Percentiles rank a stretch among this genome's conserved stretches.
Evolutionary conservation across 2,113 vertebrate genomes (phyloP).

Genomic region (Saimiri boliviensis): DNA sequence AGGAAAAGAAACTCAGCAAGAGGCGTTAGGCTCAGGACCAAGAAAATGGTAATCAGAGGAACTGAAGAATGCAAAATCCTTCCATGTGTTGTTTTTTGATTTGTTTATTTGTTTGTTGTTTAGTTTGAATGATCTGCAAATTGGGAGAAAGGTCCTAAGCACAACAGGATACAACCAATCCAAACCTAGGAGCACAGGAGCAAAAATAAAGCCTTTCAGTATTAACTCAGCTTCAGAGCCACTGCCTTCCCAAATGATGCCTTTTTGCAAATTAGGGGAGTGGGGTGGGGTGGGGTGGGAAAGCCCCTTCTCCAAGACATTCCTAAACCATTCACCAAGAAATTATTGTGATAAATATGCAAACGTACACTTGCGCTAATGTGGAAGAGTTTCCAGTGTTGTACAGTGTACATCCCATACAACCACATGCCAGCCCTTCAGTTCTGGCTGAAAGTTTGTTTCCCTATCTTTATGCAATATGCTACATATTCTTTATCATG

Average conservation of each 20-base stretch:
- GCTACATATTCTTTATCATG: neutral
- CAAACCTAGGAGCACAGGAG: neutral
- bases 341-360: neutral
- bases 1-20: neutral
- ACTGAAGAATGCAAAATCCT: neutral
- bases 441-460: neutral
- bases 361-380: neutral
- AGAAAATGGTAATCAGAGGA: neutral
- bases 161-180: neutral
- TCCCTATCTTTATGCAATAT: neutral
- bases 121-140: neutral
- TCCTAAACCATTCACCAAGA: neutral
- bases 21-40: neutral
- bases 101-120: neutral
- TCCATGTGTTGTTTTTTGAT: neutral
- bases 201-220: neutral
- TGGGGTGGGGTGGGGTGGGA: neutral
- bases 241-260: neutral
- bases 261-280: neutral
- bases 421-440: neutral
- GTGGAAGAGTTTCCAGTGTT: neutral
- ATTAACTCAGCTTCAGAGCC: neutral
- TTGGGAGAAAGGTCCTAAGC: neutral
- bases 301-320: neutral
- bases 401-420: neutral